These are phyloP conservation scores for Discoglossus pictus DNA, from an alignment of 2,797 vertebrate species.

Conservation along the genomic window DNA sequence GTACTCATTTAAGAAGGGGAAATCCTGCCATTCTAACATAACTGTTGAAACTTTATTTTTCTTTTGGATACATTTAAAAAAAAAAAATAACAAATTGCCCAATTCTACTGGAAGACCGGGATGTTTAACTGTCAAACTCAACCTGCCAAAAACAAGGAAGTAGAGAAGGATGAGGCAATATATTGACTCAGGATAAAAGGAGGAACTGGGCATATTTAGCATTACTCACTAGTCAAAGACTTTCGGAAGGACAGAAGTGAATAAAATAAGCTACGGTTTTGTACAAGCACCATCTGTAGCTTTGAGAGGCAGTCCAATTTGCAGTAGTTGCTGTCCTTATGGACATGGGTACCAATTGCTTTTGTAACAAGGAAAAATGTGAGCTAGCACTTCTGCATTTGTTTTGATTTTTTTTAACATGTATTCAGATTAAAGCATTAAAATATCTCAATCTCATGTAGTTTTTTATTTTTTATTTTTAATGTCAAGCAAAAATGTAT, in stretches of 20 bases:
- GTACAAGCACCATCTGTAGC: slow-evolving; percentile 83
- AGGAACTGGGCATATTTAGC: slow-evolving; percentile 80
- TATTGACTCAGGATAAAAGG: slow-evolving; percentile 86
- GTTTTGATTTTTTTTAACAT: slow-evolving; percentile 83
- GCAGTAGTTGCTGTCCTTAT: slow-evolving; percentile 85
- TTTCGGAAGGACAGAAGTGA: slow-evolving; percentile 77
- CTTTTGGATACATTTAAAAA: slow-evolving; percentile 69
- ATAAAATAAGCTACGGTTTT: slow-evolving; percentile 80
- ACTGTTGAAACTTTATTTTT: slow-evolving; percentile 74
- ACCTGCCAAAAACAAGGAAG: slow-evolving; percentile 81
- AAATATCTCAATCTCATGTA: slow-evolving; percentile 98
- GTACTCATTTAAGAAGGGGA: slow-evolving; percentile 76
- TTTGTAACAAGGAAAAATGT: slow-evolving; percentile 90
- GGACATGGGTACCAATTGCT: slow-evolving; percentile 87
- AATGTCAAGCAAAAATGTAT: slow-evolving; percentile 98
- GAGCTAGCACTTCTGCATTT: slow-evolving; percentile 97
- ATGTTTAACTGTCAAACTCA: slow-evolving; percentile 79
- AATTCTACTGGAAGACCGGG: slow-evolving; percentile 83
- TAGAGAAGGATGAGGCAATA: slow-evolving; percentile 70
- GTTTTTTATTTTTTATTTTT: slow-evolving; percentile 98
- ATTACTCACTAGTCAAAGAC: slow-evolving; percentile 79
- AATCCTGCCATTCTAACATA: slow-evolving; percentile 77
- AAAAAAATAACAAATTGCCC: slow-evolving; percentile 77
- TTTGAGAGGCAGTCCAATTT: slow-evolving; percentile 75
- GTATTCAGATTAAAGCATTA: slow-evolving; percentile 95